These are phyloP conservation scores for Mesaphorura yosii DNA, from an alignment of 1,140 invertebrate genomes.

Conservation along the genomic window DNA sequence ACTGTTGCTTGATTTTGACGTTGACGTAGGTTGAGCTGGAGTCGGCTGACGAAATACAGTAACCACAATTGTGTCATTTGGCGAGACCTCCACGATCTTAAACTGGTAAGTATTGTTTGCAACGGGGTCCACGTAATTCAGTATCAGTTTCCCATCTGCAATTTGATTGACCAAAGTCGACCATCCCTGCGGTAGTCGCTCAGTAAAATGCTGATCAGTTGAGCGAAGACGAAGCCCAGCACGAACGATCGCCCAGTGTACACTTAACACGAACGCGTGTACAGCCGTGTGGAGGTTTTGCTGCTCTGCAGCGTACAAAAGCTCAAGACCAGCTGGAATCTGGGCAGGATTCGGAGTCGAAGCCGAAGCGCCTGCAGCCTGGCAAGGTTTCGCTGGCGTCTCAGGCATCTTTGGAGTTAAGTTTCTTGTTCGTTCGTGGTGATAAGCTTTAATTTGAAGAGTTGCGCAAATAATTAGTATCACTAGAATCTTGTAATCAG, in stretches of 20 bases:
- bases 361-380: too few relatives aligned
- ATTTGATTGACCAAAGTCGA: not conserved
- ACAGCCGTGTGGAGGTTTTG: slow-evolving; percentile 6
- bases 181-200: slow-evolving; percentile 19
- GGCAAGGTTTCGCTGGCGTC: too few relatives aligned
- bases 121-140: slow-evolving; percentile 12
- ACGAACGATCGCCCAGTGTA: slow-evolving; percentile 23
- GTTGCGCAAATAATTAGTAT: too few relatives aligned
- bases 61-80: slow-evolving; percentile 12
- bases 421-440: too few relatives aligned
- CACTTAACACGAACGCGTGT: slow-evolving; percentile 14
- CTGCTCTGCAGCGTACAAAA: slow-evolving; percentile 13
- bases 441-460: too few relatives aligned
- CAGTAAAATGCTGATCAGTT: slow-evolving; percentile 11
- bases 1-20: not conserved
- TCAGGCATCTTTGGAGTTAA: too few relatives aligned
- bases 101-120: slow-evolving; percentile 15
- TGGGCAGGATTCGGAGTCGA: too few relatives aligned
- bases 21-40: not conserved
- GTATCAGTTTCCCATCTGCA: not conserved
- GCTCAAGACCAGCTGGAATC: slow-evolving; percentile 23
- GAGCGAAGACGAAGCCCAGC: slow-evolving; percentile 14
- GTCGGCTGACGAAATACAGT: not conserved
- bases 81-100: slow-evolving; percentile 16
- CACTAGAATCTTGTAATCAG: too few relatives aligned